Base-by-base conservation (phyloP, 2,888 invertebrate species). In the Mimachlamys varia region DNA sequence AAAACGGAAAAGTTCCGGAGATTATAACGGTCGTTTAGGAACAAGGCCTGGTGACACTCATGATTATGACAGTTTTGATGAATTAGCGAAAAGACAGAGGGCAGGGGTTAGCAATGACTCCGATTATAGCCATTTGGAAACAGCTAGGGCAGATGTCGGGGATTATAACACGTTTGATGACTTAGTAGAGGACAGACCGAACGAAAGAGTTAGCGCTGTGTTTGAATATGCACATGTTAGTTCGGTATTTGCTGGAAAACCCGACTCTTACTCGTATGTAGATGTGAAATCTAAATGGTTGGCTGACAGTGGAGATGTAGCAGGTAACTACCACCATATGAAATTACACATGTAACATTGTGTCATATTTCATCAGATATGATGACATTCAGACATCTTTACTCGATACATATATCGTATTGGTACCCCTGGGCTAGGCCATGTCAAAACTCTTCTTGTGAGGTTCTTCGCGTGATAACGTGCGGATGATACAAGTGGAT, bases 151-250 rank as follows among this genome's bases (percentile, higher is more conserved):
- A 33, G 33, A 27, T 0, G 27, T 10, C 33, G 13, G 76, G 0
- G 76, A 76, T 76, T 76, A 76, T 33, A 76, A 76, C 33, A 76
- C 76, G 17, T 76, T 76, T 27, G 33, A 33, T 0, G 76, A 76
- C 27, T 22, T 33, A 33, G 76, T 7, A 33, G 76, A 33, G 12
- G 76, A 76, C 0, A 76, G 76, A 33, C 10, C 33, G 27, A 33
- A 76, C 76, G 76, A 76, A 76, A 76, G 76, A 76, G 76, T 76
- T 33, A 76, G 76, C 76, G 0, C 76, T 33, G 33, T 76, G 27
- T 76, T 76, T 76, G 76, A 76, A 76, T 76, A 76, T 12, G 76
- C 76, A 33, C 76, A 76, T 76, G 1, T 76, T 12, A 76, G 33
- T 76, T 76, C 76, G 27, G 76, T 76, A 10, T 76, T 76, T 76